phyloP scores from a whole-genome alignment of 1,140 invertebrate species.

The Colletes gigas region DNA sequence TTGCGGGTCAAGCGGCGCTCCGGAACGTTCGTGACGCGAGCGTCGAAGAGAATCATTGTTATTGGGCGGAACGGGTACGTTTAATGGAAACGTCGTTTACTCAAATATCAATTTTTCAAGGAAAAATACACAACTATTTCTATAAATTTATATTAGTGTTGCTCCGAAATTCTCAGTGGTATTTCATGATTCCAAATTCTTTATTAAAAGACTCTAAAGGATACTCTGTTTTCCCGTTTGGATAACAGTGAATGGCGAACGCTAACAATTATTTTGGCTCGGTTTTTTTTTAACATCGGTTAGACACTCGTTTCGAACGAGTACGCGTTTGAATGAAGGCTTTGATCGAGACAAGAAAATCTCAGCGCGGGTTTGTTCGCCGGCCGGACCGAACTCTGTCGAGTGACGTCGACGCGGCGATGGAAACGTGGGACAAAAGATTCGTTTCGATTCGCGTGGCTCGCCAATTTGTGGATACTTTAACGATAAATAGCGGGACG shows the following conservation, averaged over 20 bases:
- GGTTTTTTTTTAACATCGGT: too few relatives aligned
- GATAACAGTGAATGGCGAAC: too few relatives aligned
- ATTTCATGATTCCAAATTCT: too few relatives aligned
- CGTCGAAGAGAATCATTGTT: slow-evolving; percentile 9
- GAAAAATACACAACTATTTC: not conserved
- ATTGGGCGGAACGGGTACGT: not conserved
- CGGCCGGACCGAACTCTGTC: not conserved
- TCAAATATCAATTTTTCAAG: slow-evolving; percentile 9
- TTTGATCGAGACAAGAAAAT: too few relatives aligned
- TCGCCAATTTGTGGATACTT: not conserved
- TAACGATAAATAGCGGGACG: slow-evolving; percentile 1
- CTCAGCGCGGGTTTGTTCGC: too few relatives aligned
- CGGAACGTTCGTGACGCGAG: not conserved
- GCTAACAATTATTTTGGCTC: too few relatives aligned
- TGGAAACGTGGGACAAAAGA: not conserved
- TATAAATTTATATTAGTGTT: too few relatives aligned
- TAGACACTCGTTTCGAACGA: too few relatives aligned
- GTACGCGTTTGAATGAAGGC: too few relatives aligned
- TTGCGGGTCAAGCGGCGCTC: not conserved
- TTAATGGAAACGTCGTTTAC: slow-evolving; percentile 2
- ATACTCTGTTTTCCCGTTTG: too few relatives aligned
- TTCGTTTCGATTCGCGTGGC: not conserved
- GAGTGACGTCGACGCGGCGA: not conserved
- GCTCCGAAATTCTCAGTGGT: not conserved
- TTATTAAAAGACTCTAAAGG: too few relatives aligned